Evolutionary conservation across 1,140 invertebrate genomes (phyloP), one percentile per base, ranked within the genome.

Genomic region (Apis laboriosa): DNA sequence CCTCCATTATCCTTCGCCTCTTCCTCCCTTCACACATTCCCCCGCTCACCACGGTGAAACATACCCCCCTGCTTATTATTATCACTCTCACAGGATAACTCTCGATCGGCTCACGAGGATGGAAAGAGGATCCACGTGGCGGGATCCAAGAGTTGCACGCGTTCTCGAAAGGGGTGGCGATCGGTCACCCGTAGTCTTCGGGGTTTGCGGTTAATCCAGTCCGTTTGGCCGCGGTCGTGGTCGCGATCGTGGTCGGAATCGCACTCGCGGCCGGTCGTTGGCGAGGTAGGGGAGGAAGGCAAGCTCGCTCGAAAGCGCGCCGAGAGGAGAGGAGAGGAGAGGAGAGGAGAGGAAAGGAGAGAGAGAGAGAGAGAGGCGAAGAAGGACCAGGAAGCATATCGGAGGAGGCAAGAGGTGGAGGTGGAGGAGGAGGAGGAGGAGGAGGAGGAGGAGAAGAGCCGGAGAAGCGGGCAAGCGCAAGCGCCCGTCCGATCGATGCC

Each of bases 401-500:
- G 66, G 74, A 75, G 21, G 67, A 75, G 21, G 67, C 9, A 67
- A 19, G 43, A 58, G 51, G 34, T 28, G 34, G 64, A 51, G 67
- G 83, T 56, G 83, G 70, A 68, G 76, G 88, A 88, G 86, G 90
- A 88, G 71, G 77, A 86, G 74, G n/a, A n/a, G n/a, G n/a, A n/a
- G n/a, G n/a, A n/a, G 83, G 70, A 68, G 76, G 88, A 73, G 68
- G 76, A 74, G 71, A 74, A 86, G 74, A 66, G 86, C 70, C 68
- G 77, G 86, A 85, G 85, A 78, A 88, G 77, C 86, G 80, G 83
- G 86, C 77, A 80, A 89, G 93, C 93, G 93, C 93, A 93, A 92
- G 93, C 93, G 93, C 93, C 88, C 85, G 87, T 84, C 90, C 90
- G 93, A 93, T 93, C 93, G 92, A 93, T 93, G 93, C 85, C 90